A percentile compares a stretch with the other conserved stretches of the same genome.
Conservation (phyloP, 2,113 vertebrate genomes). For the Epinephelus lanceolatus region DNA sequence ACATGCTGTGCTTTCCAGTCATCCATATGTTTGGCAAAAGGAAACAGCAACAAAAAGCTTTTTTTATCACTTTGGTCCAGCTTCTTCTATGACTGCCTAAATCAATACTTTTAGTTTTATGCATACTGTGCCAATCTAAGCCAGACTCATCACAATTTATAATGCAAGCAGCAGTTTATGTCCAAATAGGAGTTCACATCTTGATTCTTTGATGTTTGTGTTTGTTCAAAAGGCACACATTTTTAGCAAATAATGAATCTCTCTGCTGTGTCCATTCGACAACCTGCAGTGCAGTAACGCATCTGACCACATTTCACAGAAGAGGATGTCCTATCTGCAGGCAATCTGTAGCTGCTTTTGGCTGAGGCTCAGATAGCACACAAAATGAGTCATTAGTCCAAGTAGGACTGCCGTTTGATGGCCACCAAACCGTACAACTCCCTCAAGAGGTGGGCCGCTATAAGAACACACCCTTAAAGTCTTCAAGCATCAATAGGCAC, state of each 20-base stretch:
- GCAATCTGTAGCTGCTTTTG: slow-evolving; percentile 53
- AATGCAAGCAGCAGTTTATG: slow-evolving; percentile 23
- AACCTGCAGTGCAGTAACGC: slow-evolving; percentile 47
- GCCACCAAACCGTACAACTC: slow-evolving; percentile 52
- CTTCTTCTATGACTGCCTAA: slow-evolving; percentile 55
- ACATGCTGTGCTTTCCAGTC: slow-evolving; percentile 32
- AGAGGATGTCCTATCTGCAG: slow-evolving; percentile 55
- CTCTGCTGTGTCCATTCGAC: slow-evolving; percentile 46
- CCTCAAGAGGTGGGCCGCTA: slow-evolving; percentile 49
- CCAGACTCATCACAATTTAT: slow-evolving; percentile 32
- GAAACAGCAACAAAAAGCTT: slow-evolving; percentile 43
- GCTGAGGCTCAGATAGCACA: slow-evolving; percentile 62
- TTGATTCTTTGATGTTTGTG: slow-evolving; percentile 55
- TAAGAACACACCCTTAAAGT: slow-evolving; percentile 42
- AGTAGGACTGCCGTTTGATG: slow-evolving; percentile 37
- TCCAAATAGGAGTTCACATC: slow-evolving; percentile 47
- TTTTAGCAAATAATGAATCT: slow-evolving; percentile 63
- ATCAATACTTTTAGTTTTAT: slow-evolving; percentile 65
- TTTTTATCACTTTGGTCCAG: slow-evolving; percentile 51
- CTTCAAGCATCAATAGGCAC: slow-evolving; percentile 42
- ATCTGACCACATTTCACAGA: slow-evolving; percentile 59
- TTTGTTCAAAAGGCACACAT: slow-evolving; percentile 50
- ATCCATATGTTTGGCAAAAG: slow-evolving; percentile 62
- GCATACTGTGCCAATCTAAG: slow-evolving; percentile 40
- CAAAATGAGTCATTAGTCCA: slow-evolving; percentile 71